phyloP scores from a whole-genome alignment of 1,140 invertebrate genomes.

The Drosophila murphyi region DNA sequence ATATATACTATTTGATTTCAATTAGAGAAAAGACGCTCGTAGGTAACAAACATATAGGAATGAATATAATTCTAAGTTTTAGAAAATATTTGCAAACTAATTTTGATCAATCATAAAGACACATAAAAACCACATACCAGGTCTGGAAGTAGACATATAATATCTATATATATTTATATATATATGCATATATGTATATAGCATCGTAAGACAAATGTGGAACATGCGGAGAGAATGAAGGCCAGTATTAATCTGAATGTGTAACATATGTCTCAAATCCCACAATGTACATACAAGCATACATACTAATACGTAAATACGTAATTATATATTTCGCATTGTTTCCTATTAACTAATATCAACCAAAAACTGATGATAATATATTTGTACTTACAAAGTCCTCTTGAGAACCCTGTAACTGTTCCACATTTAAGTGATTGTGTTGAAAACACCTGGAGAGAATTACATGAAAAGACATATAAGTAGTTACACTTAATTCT shows the following conservation, averaged over 20 bases:
- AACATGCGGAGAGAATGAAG: conserved; percentile 35
- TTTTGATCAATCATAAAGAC: conserved; percentile 25
- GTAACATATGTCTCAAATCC: conserved; percentile 24
- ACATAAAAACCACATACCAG: conserved; percentile 2
- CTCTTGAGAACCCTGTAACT: conserved; percentile 36
- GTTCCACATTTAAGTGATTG: conserved; percentile 79
- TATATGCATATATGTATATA: conserved; percentile 21
- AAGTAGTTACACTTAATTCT: conserved; percentile 62
- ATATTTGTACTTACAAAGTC: conserved; percentile 51
- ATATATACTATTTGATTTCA: conserved; percentile 20
- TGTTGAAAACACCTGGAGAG: conserved; percentile 81
- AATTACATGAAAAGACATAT: conserved; percentile 77
- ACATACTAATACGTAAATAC: background rate
- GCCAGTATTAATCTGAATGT: conserved; percentile 64
- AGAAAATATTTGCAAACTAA: conserved; percentile 30
- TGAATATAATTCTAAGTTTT: conserved; percentile 29
- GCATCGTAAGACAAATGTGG: conserved; percentile 48
- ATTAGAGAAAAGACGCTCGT: conserved; percentile 54
- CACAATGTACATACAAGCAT: conserved; percentile 24
- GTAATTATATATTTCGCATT: background rate
- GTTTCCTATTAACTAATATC: conserved; percentile 32
- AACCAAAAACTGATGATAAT: conserved; percentile 30
- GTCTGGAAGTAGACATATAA: background rate
- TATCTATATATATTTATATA: conserved; percentile 44
- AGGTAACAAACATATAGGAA: conserved; percentile 30